A percentile compares a stretch with the other conserved stretches of the same genome.
Evolutionary conservation across 2,797 vertebrate species (phyloP).

Genomic region (Cynopterus sphinx): DNA sequence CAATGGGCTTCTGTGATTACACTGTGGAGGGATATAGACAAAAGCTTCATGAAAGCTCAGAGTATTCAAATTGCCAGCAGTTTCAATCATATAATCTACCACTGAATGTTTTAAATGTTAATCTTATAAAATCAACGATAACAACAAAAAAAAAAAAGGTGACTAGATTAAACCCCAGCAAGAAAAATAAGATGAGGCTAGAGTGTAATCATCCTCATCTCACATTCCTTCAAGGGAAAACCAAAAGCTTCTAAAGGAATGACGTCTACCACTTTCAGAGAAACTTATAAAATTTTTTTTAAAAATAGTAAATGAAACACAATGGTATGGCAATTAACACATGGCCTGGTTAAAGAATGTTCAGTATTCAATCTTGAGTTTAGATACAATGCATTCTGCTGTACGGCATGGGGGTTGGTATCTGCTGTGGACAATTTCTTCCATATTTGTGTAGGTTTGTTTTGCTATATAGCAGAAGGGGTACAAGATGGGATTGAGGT

Average conservation of each 20-base stretch:
- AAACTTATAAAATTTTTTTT: background rate
- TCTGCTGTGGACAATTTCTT: slow-evolving; percentile 62
- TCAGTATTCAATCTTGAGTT: slow-evolving; percentile 54
- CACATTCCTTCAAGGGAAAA: background rate
- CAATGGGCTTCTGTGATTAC: background rate
- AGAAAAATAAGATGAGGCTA: background rate
- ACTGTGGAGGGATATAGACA: background rate
- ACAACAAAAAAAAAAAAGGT: background rate
- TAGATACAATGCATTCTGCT: slow-evolving; percentile 47
- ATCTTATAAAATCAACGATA: background rate
- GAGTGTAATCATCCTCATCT: background rate
- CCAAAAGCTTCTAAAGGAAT: background rate
- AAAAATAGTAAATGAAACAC: slow-evolving; percentile 7
- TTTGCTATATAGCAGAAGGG: slow-evolving; percentile 66
- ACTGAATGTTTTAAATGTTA: background rate
- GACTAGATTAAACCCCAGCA: background rate
- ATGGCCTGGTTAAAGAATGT: slow-evolving; percentile 47
- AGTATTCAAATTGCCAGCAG: background rate
- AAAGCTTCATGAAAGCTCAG: background rate
- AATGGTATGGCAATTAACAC: background rate
- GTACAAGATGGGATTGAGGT: slow-evolving; percentile 22
- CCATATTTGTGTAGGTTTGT: slow-evolving; percentile 72
- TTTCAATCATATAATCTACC: background rate
- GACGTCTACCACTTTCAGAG: background rate
- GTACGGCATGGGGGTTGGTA: slow-evolving; percentile 52